Evolutionary conservation across 1,140 invertebrate species (phyloP).

Genomic region (Pygmarrhopalites habei): DNA sequence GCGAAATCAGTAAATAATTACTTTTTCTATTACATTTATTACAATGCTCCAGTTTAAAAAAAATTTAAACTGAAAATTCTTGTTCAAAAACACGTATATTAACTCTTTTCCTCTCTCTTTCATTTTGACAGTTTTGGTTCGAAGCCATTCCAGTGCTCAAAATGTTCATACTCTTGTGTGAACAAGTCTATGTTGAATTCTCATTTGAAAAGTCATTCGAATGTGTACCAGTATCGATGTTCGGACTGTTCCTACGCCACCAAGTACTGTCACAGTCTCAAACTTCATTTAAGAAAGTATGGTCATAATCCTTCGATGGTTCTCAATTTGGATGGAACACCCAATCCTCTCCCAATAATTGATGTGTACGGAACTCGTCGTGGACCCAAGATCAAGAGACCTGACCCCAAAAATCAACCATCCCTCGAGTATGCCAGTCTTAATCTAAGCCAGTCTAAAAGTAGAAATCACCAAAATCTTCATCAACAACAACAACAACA

Average conservation of each 20-base stretch:
- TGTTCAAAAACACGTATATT: too few species aligned
- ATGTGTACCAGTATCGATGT: conserved; percentile 92
- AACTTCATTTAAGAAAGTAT: conserved; percentile 90
- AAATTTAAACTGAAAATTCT: too few species aligned
- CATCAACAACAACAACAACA: too few species aligned
- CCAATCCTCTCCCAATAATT: conserved; percentile 76
- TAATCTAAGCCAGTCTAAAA: not conserved
- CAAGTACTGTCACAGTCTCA: conserved; percentile 96
- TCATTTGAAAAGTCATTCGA: conserved; percentile 96
- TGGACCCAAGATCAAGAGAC: conserved; percentile 65
- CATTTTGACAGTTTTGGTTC: too few species aligned
- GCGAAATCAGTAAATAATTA: conserved; percentile 90
- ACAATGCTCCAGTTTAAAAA: too few species aligned
- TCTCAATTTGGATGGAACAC: conserved; percentile 76
- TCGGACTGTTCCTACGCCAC: conserved; percentile 92
- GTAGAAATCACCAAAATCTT: too few species aligned
- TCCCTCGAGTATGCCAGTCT: conserved; percentile 2
- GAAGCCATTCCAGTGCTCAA: conserved; percentile 92
- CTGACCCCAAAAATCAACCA: conserved; percentile 25
- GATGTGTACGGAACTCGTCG: conserved; percentile 82
- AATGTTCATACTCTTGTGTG: conserved; percentile 88
- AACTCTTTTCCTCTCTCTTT: too few species aligned
- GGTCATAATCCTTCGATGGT: conserved; percentile 77
- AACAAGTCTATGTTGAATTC: conserved; percentile 99
- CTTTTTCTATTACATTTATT: too few species aligned